Evolutionary conservation across 2,888 invertebrate genomes (phyloP).

Genomic region (Acrocyrtus sp.): DNA sequence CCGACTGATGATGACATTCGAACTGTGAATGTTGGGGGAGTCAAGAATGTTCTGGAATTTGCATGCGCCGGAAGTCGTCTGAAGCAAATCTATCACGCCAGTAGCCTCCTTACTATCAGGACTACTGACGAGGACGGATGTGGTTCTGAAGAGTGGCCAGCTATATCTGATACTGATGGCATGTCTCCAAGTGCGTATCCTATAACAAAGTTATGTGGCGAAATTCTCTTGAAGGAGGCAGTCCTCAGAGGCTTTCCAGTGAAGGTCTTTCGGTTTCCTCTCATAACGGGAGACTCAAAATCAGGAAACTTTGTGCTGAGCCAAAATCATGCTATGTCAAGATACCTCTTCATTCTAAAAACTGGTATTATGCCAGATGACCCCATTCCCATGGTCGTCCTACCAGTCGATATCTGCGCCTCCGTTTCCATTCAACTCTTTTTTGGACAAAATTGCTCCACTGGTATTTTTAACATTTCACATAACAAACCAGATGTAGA

Average conservation of each 20-base stretch:
- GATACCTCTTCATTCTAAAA: background rate
- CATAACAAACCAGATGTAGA: background rate
- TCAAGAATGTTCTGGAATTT: slow-evolving; percentile 18
- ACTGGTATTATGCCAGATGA: background rate
- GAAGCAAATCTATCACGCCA: slow-evolving; percentile 24
- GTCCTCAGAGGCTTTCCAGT: background rate
- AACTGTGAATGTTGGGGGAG: slow-evolving; percentile 28
- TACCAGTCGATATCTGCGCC: slow-evolving; percentile 1
- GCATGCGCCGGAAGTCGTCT: background rate
- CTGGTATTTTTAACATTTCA: too few relatives aligned
- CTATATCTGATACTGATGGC: background rate
- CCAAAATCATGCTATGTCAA: background rate
- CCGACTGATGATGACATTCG: slow-evolving; percentile 9
- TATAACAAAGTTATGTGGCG: background rate
- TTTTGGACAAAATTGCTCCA: too few relatives aligned
- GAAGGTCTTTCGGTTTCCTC: background rate
- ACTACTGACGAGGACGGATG: background rate
- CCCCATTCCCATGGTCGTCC: background rate
- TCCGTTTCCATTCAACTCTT: background rate
- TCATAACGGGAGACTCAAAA: slow-evolving; percentile 4
- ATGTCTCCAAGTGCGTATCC: background rate
- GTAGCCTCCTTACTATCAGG: slow-evolving; percentile 2
- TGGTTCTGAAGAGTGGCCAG: background rate
- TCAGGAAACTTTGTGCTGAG: background rate
- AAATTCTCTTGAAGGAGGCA: background rate